Percentiles rank a stretch among this genome's conserved stretches.
Conservation (phyloP, 2,113 vertebrate species). For the Proteles cristata region DNA sequence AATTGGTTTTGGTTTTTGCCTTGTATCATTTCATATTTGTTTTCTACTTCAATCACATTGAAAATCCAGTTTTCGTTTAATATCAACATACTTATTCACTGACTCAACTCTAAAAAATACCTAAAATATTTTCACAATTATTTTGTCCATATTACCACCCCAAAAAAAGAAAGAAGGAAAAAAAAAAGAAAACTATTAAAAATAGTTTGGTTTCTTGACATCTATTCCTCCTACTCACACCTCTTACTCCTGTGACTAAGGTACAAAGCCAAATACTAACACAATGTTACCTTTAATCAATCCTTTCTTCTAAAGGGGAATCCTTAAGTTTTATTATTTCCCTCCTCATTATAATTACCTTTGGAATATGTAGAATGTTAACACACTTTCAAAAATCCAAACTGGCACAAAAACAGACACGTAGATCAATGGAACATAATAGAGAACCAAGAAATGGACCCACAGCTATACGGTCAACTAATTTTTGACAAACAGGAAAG, state of each 20-base stretch:
- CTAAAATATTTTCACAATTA: background rate
- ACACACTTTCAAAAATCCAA: background rate
- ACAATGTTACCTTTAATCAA: background rate
- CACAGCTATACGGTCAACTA: no score
- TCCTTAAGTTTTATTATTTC: background rate
- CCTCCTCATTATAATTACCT: background rate
- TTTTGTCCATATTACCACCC: background rate
- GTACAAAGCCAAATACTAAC: background rate
- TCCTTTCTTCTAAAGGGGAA: background rate
- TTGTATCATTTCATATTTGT: background rate
- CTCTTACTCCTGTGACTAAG: background rate
- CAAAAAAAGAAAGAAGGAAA: background rate
- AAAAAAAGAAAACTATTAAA: background rate
- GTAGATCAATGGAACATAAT: no score
- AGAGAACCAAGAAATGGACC: no score
- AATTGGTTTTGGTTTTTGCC: background rate
- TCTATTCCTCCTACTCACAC: background rate
- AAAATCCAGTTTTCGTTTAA: background rate
- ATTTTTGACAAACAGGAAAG: no score
- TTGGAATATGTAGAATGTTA: background rate
- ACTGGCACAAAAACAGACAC: background rate
- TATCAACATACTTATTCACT: background rate
- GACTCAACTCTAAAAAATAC: background rate
- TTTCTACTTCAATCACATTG: background rate
- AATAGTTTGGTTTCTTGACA: background rate